These are phyloP conservation scores for Xanthorhoe designata DNA, from an alignment of 2,888 invertebrate genomes.

Conservation along the genomic window DNA sequence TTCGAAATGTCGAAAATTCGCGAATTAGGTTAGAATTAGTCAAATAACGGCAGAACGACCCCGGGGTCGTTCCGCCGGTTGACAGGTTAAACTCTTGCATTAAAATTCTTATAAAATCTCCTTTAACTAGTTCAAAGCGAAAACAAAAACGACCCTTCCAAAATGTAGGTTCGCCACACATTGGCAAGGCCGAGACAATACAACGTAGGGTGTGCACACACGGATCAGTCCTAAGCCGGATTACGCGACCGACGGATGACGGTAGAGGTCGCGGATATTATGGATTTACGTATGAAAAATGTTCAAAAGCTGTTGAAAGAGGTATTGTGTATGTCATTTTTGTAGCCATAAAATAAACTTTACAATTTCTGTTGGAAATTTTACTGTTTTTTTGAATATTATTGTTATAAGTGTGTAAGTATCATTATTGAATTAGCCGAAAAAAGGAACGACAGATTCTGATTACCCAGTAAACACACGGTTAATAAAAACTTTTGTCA, in stretches of 20 bases:
- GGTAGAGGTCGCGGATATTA: slow-evolving; percentile 70
- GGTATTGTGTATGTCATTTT: slow-evolving; percentile 32
- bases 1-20: too few species aligned
- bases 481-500: too few species aligned
- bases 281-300: slow-evolving; percentile 63
- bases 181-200: slow-evolving; percentile 51
- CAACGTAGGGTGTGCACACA: slow-evolving; percentile 54
- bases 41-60: too few species aligned
- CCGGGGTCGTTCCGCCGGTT: too few species aligned
- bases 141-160: slow-evolving; percentile 1
- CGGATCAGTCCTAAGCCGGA: slow-evolving; percentile 80
- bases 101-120: neutral
- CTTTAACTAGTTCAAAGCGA: neutral
- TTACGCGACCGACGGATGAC: slow-evolving; percentile 77
- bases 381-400: too few species aligned
- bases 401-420: too few species aligned
- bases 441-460: too few species aligned
- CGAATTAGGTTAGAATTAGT: too few species aligned
- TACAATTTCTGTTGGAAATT: neutral
- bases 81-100: neutral
- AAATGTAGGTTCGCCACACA: slow-evolving; percentile 29
- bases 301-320: slow-evolving; percentile 48
- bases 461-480: too few species aligned
- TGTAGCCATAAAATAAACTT: neutral
- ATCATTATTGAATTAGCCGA: too few species aligned